Conservation (phyloP, 2,113 vertebrate genomes). For the Crypturellus undulatus region DNA sequence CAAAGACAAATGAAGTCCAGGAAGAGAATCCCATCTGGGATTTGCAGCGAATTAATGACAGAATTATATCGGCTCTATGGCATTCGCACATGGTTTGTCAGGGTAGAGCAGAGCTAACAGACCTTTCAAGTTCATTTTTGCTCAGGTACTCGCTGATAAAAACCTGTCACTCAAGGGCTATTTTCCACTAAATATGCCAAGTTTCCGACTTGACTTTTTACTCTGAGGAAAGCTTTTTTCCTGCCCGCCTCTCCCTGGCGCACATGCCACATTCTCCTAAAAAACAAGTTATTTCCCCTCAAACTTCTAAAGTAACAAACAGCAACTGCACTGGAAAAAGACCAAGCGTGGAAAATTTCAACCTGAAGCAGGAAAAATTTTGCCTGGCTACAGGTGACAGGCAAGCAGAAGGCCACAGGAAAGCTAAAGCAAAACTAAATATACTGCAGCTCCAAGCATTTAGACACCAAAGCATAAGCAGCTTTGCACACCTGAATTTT, state of each 20-base stretch:
- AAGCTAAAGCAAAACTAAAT: slow-evolving; percentile 3
- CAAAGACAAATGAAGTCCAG: not conserved
- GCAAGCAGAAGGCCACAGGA: not conserved
- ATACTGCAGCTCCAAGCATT: not conserved
- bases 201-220: not conserved
- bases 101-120: not conserved
- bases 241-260: not conserved
- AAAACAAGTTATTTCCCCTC: not conserved
- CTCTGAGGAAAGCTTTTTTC: not conserved
- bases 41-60: not conserved
- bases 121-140: not conserved
- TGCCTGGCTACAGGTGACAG: not conserved
- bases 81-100: not conserved
- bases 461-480: not conserved
- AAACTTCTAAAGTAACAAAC: slow-evolving; percentile 35
- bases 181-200: not conserved
- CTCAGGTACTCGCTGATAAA: not conserved
- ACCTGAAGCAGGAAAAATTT: slow-evolving; percentile 18
- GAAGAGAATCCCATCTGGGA: not conserved
- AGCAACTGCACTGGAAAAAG: not conserved
- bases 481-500: not conserved
- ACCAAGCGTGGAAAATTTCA: slow-evolving; percentile 31
- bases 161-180: not conserved
- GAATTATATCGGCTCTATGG: not conserved
- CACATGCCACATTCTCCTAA: not conserved